Conservation (phyloP, 2,113 vertebrate species). For the Nerophis ophidion region DNA sequence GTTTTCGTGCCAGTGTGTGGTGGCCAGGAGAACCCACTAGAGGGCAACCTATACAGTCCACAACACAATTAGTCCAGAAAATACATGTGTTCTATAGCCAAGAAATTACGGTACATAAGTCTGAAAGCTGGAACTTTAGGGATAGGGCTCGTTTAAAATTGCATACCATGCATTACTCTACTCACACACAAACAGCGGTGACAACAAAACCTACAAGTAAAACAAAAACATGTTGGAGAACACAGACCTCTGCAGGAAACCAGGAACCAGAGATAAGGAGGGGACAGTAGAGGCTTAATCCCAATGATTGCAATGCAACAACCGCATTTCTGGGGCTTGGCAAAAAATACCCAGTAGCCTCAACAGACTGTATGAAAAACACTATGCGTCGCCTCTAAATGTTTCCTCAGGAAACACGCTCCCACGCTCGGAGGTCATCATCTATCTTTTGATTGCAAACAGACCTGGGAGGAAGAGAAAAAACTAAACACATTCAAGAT, state of each 20-base stretch:
- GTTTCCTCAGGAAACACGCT: slow-evolving; percentile 24
- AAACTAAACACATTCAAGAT: slow-evolving; percentile 31
- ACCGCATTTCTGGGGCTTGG: slow-evolving; percentile 26
- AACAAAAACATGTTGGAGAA: background rate
- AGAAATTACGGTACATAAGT: no score
- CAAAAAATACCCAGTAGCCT: slow-evolving; percentile 8
- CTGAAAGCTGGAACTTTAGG: no score
- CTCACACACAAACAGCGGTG: background rate
- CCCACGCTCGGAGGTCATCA: slow-evolving; percentile 7
- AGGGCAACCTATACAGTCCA: no score
- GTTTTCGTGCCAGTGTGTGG: no score
- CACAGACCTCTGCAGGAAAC: slow-evolving; percentile 18
- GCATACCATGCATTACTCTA: no score
- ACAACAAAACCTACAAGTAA: background rate
- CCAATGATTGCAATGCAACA: slow-evolving; percentile 26
- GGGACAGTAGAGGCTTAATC: slow-evolving; percentile 8
- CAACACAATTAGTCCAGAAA: no score
- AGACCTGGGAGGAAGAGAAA: slow-evolving; percentile 31
- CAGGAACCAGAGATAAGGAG: slow-evolving; percentile 15
- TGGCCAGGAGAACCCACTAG: no score
- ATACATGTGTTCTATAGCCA: no score
- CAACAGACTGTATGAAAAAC: slow-evolving; percentile 22
- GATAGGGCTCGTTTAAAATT: no score
- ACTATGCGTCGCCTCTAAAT: slow-evolving; percentile 22
- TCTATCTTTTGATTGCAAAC: slow-evolving; percentile 17